phyloP scores from a whole-genome alignment of 92 coral and sea anemone species.

The Epizoanthus fatuus region DNA sequence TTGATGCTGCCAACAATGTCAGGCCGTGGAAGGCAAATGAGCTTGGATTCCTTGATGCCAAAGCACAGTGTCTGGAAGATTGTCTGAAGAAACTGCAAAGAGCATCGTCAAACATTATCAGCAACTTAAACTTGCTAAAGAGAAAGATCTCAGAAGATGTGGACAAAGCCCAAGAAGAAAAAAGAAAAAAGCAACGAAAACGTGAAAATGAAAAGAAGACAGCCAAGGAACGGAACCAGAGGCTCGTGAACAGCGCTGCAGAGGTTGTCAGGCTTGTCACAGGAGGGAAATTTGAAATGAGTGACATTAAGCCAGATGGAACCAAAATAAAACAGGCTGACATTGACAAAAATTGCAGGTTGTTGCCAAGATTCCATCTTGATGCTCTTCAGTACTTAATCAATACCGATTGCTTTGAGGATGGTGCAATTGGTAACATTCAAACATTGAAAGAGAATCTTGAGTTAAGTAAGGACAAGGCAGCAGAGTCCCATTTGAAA shows the following conservation, averaged over 20 bases:
- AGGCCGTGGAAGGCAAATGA: constrained; percentile 45
- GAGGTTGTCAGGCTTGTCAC: neutral
- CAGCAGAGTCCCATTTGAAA: no score
- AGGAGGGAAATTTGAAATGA: neutral
- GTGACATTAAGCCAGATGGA: no score
- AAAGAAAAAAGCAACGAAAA: constrained; percentile 10
- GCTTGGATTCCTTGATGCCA: constrained; percentile 27
- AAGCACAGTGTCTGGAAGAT: constrained; percentile 5
- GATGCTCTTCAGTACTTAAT: no score
- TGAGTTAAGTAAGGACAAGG: no score
- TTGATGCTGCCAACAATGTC: constrained; percentile 21
- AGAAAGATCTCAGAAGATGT: constrained; percentile 10
- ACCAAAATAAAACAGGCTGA: no score
- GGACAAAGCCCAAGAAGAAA: neutral
- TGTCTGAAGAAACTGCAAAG: constrained; percentile 22
- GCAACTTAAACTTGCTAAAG: constrained; percentile 29
- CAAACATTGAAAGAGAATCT: no score
- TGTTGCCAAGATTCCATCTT: no score
- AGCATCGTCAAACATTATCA: constrained; percentile 21
- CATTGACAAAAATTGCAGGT: no score
- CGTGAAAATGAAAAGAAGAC: constrained; percentile 21
- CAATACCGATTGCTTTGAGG: no score
- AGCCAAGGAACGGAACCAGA: neutral
- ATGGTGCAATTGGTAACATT: no score
- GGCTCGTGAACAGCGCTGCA: neutral